Evolutionary conservation across 2,113 vertebrate genomes (phyloP), one percentile per base, ranked within the genome.

Genomic region (Mohoua ochrocephala): DNA sequence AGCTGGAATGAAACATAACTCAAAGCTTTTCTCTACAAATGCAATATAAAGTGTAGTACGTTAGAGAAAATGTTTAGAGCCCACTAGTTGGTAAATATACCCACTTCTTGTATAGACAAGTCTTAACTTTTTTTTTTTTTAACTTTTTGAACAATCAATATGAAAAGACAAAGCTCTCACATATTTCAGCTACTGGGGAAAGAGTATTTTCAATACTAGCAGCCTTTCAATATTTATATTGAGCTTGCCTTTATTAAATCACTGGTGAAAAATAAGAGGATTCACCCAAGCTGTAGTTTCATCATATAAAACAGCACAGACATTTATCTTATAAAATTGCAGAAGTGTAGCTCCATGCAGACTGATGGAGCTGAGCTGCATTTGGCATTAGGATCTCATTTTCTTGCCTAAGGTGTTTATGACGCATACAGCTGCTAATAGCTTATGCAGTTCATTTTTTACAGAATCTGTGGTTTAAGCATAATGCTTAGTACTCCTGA

Each of bases 161-260:
- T 94, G 91, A 78, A 89, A 71, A 87, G 87, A 90, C 93, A 95
- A 97, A 97, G 83, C 95, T 96, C 84, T 96, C 93, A 76, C 56
- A 68, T 90, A 93, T 97, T 98, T 97, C 93, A 96, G 88, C 91
- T 95, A 52, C 74, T 39, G 81, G 86, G 84, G 84, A 75, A 94
- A 95, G 96, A 79, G 45, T 90, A 91, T 94, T 97, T 97, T 94
- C 80, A 57, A 88, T 92, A 96, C 75, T 73, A 97, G 95, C 95
- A 94, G 96, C 87, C 82, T 80, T 97, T 97, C 97, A 97, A 96
- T 98, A 98, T 98, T 98, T 98, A 98, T 98, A 97, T 97, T 91
- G 97, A 97, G 94, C 96, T 96, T 95, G 94, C 96, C 91, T 97
- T 98, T 98, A 98, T 98, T 98, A 98, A 98, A 98, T 98, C 98